These are phyloP conservation scores for Solenopsis invicta DNA, from an alignment of 1,140 invertebrate species.

Conservation along the genomic window DNA sequence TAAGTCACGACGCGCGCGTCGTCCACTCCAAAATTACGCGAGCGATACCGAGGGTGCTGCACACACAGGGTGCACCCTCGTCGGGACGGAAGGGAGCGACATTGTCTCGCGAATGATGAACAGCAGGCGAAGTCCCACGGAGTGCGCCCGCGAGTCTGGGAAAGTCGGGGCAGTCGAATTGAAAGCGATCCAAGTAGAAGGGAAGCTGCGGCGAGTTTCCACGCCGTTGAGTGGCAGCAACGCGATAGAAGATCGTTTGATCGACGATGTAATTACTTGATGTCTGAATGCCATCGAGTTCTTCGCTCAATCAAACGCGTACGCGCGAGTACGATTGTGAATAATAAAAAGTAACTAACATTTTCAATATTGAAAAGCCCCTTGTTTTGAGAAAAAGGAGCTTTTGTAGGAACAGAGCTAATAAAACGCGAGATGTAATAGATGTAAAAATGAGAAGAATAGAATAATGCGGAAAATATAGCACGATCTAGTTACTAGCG, in stretches of 20 bases:
- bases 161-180: slow-evolving; percentile 44
- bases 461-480: background rate
- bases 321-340: background rate
- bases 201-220: slow-evolving; percentile 19
- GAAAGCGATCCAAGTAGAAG: slow-evolving; percentile 10
- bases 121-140: background rate
- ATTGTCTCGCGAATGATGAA: slow-evolving; percentile 33
- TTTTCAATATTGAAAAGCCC: background rate
- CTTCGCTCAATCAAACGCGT: background rate
- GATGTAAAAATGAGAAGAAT: background rate
- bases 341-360: background rate
- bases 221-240: background rate
- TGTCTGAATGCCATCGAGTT: background rate
- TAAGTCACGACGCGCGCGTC: slow-evolving; percentile 37
- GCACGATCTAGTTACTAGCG: background rate
- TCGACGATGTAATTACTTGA: background rate
- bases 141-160: background rate
- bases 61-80: background rate
- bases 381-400: background rate
- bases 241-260: background rate
- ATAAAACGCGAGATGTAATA: background rate
- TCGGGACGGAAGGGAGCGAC: background rate
- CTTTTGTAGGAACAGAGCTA: background rate
- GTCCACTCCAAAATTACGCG: slow-evolving; percentile 41
- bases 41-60: slow-evolving; percentile 48